Conservation (phyloP, 2,797 vertebrate genomes). For the Miichthys miiuy region DNA sequence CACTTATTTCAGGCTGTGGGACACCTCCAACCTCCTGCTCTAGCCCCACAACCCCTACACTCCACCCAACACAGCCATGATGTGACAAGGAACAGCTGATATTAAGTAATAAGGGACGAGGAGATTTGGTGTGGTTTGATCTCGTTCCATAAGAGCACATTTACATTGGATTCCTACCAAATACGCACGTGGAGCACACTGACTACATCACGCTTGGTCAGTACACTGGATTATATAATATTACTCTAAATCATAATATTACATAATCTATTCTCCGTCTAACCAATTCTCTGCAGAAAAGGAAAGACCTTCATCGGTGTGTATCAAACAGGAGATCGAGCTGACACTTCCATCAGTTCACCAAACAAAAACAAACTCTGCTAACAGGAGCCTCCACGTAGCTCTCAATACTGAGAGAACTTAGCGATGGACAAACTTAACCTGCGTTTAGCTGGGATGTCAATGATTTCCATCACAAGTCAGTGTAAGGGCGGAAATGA, state of each 20-base stretch:
- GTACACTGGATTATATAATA: neutral
- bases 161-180: neutral
- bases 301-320: neutral
- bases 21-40: constrained; percentile 33
- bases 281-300: neutral
- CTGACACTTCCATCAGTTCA: neutral
- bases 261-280: neutral
- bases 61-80: neutral
- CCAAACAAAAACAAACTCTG: neutral
- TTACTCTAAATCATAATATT: neutral
- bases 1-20: constrained; percentile 47
- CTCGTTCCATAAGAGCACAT: neutral
- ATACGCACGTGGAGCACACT: neutral
- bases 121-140: neutral
- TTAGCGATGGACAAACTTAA: neutral
- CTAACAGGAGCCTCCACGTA: no score
- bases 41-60: neutral
- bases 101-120: neutral
- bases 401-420: neutral
- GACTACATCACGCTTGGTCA: neutral
- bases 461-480: no score
- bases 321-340: neutral
- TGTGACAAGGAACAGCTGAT: neutral
- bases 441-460: no score
- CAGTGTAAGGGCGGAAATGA: no score